Evolutionary conservation across 2,113 vertebrate genomes (phyloP), one percentile per base, ranked within the genome.

Genomic region (Calypte anna): DNA sequence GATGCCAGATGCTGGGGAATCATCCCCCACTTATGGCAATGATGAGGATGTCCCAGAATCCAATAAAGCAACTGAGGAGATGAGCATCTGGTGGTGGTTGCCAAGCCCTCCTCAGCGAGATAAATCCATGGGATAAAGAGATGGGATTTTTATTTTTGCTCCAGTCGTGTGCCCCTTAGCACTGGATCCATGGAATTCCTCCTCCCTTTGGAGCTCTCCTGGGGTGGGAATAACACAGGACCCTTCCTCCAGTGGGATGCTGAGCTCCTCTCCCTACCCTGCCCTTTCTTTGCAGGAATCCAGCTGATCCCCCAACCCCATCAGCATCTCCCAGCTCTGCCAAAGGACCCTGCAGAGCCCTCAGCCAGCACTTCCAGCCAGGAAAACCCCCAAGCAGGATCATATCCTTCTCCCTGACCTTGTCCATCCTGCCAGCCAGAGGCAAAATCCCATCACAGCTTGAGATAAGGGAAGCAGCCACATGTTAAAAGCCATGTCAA

Each of bases 11-110:
- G 79, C 48, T 86, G 76, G 84, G 85, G 88, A 93, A 81, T 84
- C 84, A 82, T 83, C 79, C 77, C 87, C 86, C 86, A 82, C 92
- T 93, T 28, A 46, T 6, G 59, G 87, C 93, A 95, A 94, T 86
- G 89, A 92, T 1, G 2, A 92, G 86, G 92, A 72, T 89, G 82
- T 48, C 95, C 94, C 94, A 78, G 82, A 83, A 78, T 93, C 86
- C 93, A 96, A 57, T 50, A 79, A 91, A 11, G 62, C 78, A 24
- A 20, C 48, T 31, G 90, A 75, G 78, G 28, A 53, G 78, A 83
- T 33, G 57, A 96, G 88, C 80, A 73, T n/a, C 90, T 90, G 95
- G 7, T 50, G 40, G 4, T 28, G 64, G 61, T 10, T 58, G 53
- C 40, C 74, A 75, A 79, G 38, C 38, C 59, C 72, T 2, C 28